These are phyloP conservation scores for Volucella zonaria DNA, from an alignment of 2,888 invertebrate species.

Conservation along the genomic window DNA sequence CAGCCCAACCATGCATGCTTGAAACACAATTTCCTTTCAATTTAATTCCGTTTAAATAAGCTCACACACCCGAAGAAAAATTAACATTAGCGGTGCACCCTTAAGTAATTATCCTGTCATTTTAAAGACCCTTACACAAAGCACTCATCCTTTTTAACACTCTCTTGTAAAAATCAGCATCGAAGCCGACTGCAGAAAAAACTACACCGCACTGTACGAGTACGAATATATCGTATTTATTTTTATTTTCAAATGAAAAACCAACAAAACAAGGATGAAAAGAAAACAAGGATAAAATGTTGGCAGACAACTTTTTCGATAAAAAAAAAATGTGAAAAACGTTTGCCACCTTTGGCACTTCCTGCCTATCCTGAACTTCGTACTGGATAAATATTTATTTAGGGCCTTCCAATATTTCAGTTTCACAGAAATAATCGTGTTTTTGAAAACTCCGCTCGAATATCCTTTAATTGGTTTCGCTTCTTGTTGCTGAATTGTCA, in stretches of 20 bases:
- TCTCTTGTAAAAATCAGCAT: slow-evolving; percentile 16
- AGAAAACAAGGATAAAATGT: slow-evolving; percentile 41
- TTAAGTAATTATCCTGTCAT: slow-evolving; percentile 72
- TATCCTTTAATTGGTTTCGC: slow-evolving; percentile 70
- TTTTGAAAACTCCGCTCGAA: slow-evolving; percentile 38
- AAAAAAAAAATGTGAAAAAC: slow-evolving; percentile 34
- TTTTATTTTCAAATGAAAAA: slow-evolving; percentile 67
- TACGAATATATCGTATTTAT: slow-evolving; percentile 17
- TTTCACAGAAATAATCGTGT: background rate
- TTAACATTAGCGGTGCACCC: slow-evolving; percentile 72
- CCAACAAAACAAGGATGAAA: slow-evolving; percentile 62
- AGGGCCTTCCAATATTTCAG: slow-evolving; percentile 42
- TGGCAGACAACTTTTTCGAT: slow-evolving; percentile 4
- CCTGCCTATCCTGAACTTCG: slow-evolving; percentile 57
- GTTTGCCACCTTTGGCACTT: slow-evolving; percentile 72
- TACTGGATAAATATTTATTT: slow-evolving; percentile 62
- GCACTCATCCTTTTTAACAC: slow-evolving; percentile 56
- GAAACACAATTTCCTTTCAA: slow-evolving; percentile 56
- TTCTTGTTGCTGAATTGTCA: slow-evolving; percentile 59
- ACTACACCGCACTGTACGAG: slow-evolving; percentile 21
- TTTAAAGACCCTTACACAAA: slow-evolving; percentile 58
- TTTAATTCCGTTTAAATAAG: slow-evolving; percentile 68
- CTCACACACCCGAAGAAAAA: slow-evolving; percentile 60
- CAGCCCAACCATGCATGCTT: slow-evolving; percentile 32
- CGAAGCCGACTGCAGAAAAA: slow-evolving; percentile 10